These are phyloP conservation scores for Trachemys scripta DNA, from an alignment of 2,113 vertebrate genomes.

Conservation along the genomic window DNA sequence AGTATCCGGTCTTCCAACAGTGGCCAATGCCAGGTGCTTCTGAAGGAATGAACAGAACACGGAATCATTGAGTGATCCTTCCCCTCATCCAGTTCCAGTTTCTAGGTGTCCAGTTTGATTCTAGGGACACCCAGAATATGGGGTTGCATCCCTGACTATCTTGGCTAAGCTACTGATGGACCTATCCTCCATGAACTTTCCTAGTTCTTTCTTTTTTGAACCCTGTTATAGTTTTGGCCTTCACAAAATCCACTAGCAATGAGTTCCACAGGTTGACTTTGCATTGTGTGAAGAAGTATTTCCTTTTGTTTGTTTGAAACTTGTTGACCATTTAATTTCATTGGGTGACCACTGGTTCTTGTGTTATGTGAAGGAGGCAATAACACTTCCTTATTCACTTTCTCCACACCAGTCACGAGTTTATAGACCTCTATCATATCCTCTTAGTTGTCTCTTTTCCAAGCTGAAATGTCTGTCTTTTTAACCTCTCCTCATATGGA, in stretches of 20 bases:
- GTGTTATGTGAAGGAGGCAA: background rate
- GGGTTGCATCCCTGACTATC: background rate
- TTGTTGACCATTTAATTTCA: background rate
- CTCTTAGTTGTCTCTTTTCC: background rate
- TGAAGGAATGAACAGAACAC: background rate
- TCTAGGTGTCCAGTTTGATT: background rate
- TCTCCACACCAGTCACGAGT: background rate
- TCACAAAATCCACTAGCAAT: background rate
- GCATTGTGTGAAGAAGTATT: background rate
- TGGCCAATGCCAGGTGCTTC: background rate
- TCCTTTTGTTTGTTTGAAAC: background rate
- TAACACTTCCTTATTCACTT: background rate
- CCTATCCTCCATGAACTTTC: background rate
- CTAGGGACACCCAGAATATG: background rate
- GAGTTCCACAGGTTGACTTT: background rate
- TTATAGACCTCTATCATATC: background rate
- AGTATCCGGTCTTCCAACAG: background rate
- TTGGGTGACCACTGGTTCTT: too few species aligned
- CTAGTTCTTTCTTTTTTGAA: background rate
- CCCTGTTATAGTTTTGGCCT: background rate
- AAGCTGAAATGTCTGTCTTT: background rate
- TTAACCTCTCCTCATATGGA: background rate
- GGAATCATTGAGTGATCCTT: background rate
- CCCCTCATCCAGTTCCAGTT: background rate
- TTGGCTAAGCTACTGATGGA: background rate